Evolutionary conservation across 2,797 vertebrate genomes (phyloP), one percentile per base, ranked within the genome.

Genomic region (Apodemus agrarius): DNA sequence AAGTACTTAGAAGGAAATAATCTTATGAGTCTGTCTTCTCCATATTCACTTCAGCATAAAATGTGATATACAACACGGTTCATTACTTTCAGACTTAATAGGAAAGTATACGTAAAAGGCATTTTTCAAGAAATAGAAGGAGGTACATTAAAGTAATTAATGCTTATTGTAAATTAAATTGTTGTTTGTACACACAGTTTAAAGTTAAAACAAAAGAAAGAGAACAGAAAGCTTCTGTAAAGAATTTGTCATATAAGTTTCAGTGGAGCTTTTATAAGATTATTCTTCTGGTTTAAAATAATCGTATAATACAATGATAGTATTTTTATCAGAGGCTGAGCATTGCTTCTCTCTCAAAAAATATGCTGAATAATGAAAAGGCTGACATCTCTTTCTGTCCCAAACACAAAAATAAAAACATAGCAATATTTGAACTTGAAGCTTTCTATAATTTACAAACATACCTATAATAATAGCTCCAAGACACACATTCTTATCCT

Each of bases 251-350:
- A 52, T 91, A 49, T 49, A 59, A 24, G 37, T 61, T 90, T 96
- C 61, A 59, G 34, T 4, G 37, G 59, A 88, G 22, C 43, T 0
- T 17, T 63, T 3, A 81, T 29, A 4, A 37, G 0, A n/a, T 93
- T 88, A 14, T 8, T 92, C 7, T 91, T 34, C 16, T 89, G 26
- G 3, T 52, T 86, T 93, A 89, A 93, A 92, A n/a, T 65, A 94
- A 84, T 0, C 9, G 89, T 86, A 89, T 90, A 93, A 57, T 31
- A 75, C 22, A 91, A 9, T 7, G 34, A 13, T 37, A 80, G 82
- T 85, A 93, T 80, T 90, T 92, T 80, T 14, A 69, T 59, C 9
- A 89, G 2, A 43, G 3, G 67, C 31, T 65, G 31, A 84, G 72
- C 46, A 54, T 8, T 59, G 8, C 0, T 91, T 10, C 29, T 93